Evolutionary conservation across 1,140 invertebrate species (phyloP), one percentile per base, ranked within the genome.

Genomic region (Monomorium pharaonis): DNA sequence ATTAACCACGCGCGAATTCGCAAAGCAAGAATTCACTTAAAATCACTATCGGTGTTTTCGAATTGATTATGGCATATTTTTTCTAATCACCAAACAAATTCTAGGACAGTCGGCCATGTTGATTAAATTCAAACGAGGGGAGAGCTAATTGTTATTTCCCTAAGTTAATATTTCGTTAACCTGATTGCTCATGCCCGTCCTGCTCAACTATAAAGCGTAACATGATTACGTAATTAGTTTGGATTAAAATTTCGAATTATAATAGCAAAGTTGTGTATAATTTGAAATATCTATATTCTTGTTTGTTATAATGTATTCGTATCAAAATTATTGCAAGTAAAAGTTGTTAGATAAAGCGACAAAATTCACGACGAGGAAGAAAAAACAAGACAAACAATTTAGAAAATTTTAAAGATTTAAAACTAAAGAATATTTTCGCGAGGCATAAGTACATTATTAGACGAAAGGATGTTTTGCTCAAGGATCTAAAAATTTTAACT

Each of bases 211-310:
- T 44, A 30, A 44, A 69, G 21, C 9, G 16, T 54, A 54, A 80
- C 9, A 14, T 10, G 10, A 69, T 67, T 54, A 56, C 10, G 2
- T 80, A 44, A 80, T 54, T 5, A 69, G 67, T 54, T 42, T 80
- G 7, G 27, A 18, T 80, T 30, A 12, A 24, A 65, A 14, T 67
- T 65, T 30, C 30, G 16, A 80, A 69, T 80, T 16, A 67, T 78
- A 54, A 69, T 21, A 30, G 54, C 30, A 27, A 14, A 67, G 14
- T 60, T 44, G 33, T 49, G n/a, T 24, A 21, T 27, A 12, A 42
- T 37, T 16, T 27, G 9, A 37, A 3, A 18, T 21, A n/a, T n/a
- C 49, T 37, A 37, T 1, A 58, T 60, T 42, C 18, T 44, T 21
- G 5, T 21, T 14, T 12, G 30, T 44, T 6, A 21, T 69, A 44